These are phyloP conservation scores for Tetranychus truncatus DNA, from an alignment of 2,888 invertebrate species.

Conservation along the genomic window DNA sequence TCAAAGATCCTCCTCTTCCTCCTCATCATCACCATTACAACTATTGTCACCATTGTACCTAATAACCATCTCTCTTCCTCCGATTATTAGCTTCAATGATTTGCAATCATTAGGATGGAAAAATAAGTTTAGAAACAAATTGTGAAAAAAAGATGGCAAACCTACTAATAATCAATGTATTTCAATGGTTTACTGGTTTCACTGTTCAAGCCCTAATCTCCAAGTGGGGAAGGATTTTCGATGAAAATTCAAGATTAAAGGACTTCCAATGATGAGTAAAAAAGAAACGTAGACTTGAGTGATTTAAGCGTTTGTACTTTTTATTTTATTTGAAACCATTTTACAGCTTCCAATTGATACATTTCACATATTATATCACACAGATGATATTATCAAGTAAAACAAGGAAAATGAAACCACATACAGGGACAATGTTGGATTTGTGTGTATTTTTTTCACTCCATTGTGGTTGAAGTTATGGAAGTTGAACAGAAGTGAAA, in stretches of 20 bases:
- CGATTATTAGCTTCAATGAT: background rate
- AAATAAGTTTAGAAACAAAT: too few relatives aligned
- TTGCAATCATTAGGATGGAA: too few relatives aligned
- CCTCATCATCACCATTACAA: background rate
- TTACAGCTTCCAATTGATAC: background rate
- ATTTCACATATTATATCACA: background rate
- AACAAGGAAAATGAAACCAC: background rate
- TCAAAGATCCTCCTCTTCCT: background rate
- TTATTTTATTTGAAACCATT: too few relatives aligned
- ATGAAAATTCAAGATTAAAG: background rate
- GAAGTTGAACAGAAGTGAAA: background rate
- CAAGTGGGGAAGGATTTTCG: background rate
- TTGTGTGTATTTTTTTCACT: too few relatives aligned
- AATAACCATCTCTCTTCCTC: background rate
- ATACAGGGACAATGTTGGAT: background rate
- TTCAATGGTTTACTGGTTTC: background rate
- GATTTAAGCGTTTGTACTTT: too few relatives aligned
- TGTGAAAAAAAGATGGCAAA: background rate
- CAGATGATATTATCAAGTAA: too few relatives aligned
- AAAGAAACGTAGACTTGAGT: too few relatives aligned
- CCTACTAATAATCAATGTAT: background rate
- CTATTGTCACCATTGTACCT: background rate
- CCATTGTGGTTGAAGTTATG: too few relatives aligned
- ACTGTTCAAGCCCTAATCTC: background rate
- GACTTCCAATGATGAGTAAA: background rate